Percentiles rank a stretch among this genome's conserved stretches.
Evolutionary conservation across 2,888 invertebrate species (phyloP).

Genomic region (Scotopteryx bipunctaria): DNA sequence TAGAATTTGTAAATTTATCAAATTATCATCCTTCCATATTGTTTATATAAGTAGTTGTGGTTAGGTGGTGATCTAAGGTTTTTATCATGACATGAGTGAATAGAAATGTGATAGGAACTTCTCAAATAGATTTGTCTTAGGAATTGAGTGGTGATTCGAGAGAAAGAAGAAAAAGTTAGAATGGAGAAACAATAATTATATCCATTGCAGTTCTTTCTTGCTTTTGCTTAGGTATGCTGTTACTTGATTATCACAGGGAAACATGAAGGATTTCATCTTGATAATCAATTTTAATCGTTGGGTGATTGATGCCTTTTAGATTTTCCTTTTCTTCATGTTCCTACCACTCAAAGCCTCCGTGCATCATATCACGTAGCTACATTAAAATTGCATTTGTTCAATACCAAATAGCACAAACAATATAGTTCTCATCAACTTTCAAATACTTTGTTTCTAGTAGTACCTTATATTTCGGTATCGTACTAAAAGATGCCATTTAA

Average conservation of each 20-base stretch:
- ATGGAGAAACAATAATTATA: background rate
- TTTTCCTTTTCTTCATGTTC: conserved; percentile 13
- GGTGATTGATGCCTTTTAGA: conserved; percentile 4
- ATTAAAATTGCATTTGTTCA: conserved; percentile 79
- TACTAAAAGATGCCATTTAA: conserved; percentile 46
- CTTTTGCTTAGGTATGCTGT: background rate
- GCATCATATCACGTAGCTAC: conserved; percentile 64
- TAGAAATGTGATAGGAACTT: conserved; percentile 11
- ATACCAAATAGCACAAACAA: conserved; percentile 76
- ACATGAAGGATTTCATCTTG: background rate
- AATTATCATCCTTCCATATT: conserved; percentile 71
- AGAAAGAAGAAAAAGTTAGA: background rate
- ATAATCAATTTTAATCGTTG: background rate
- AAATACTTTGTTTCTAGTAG: conserved; percentile 58
- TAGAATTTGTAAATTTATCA: conserved; percentile 75
- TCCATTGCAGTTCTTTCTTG: background rate
- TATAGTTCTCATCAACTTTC: conserved; percentile 66
- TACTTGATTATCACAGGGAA: background rate
- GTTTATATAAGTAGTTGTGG: conserved; percentile 35
- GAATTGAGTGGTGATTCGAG: background rate
- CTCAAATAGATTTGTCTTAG: conserved; percentile 4
- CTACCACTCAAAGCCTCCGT: conserved; percentile 40
- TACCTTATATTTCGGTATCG: conserved; percentile 46
- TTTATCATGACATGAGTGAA: conserved; percentile 34
- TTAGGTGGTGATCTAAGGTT: conserved; percentile 43